phyloP scores from a whole-genome alignment of 2,797 vertebrate species.

The Rallus crepitans region DNA sequence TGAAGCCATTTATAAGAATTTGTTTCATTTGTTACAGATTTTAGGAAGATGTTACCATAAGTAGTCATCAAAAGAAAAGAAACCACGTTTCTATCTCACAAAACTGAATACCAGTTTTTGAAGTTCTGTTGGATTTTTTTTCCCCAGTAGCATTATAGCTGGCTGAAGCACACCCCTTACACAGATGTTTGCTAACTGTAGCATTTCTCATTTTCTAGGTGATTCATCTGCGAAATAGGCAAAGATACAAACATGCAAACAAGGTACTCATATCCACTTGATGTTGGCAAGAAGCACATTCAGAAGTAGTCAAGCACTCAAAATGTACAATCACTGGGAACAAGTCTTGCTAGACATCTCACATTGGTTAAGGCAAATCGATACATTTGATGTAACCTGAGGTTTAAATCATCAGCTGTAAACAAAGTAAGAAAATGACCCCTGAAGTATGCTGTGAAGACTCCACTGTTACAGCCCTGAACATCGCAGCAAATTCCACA shows the following conservation, averaged over 20 bases:
- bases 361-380: background rate
- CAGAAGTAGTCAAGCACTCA: background rate
- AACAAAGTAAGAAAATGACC: background rate
- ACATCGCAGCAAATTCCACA: background rate
- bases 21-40: background rate
- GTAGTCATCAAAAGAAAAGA: accelerated
- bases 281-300: background rate
- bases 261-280: background rate
- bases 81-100: background rate
- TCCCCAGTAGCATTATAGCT: background rate
- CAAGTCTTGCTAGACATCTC: background rate
- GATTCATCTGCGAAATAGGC: background rate
- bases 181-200: background rate
- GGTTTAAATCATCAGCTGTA: background rate
- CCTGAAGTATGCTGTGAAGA: background rate
- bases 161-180: background rate
- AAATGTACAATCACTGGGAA: background rate
- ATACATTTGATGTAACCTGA: background rate
- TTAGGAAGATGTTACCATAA: background rate
- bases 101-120: background rate
- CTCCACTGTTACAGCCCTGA: background rate
- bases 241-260: background rate
- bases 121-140: background rate
- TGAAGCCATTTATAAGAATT: background rate
- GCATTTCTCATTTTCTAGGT: slow-evolving; percentile 1